These are phyloP conservation scores for Agriopis marginaria DNA, from an alignment of 2,888 invertebrate genomes.

Conservation along the genomic window DNA sequence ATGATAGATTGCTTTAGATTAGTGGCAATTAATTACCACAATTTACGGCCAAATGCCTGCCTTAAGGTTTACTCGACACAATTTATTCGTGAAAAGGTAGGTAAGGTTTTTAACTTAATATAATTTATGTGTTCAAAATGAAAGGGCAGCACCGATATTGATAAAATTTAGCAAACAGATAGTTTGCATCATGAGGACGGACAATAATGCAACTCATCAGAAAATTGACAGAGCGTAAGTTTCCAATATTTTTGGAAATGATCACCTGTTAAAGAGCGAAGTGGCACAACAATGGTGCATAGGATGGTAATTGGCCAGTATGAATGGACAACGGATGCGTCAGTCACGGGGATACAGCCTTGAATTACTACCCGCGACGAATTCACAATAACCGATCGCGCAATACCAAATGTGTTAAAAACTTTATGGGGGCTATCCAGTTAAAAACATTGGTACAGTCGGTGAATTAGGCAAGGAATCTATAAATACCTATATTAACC, in stretches of 20 bases:
- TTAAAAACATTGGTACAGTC: constrained; percentile 35
- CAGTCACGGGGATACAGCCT: constrained; percentile 71
- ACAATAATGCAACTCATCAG: not conserved
- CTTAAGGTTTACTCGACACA: too few relatives aligned
- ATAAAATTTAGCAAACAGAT: too few relatives aligned
- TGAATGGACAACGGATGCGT: constrained; percentile 72
- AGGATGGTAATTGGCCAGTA: constrained; percentile 49
- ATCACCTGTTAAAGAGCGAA: constrained; percentile 5
- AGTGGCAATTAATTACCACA: too few relatives aligned
- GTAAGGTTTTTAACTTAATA: too few relatives aligned
- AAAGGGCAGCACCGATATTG: too few relatives aligned
- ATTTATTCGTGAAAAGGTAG: too few relatives aligned
- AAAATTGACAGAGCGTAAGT: not conserved
- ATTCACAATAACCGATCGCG: constrained; percentile 68
- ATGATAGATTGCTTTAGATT: too few relatives aligned
- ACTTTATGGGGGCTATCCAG: constrained; percentile 36
- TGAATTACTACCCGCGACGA: constrained; percentile 72
- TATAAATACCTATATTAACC: not conserved
- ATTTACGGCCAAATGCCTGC: too few relatives aligned
- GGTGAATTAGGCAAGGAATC: not conserved
- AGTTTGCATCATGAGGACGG: too few relatives aligned
- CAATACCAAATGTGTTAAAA: constrained; percentile 49
- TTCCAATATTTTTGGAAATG: not conserved
- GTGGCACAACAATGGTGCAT: constrained; percentile 30
- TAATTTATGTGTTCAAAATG: too few relatives aligned